A percentile compares a stretch with the other conserved stretches of the same genome.
phyloP scores from a whole-genome alignment of 2,797 vertebrate genomes.

The Cetoscarus ocellatus region DNA sequence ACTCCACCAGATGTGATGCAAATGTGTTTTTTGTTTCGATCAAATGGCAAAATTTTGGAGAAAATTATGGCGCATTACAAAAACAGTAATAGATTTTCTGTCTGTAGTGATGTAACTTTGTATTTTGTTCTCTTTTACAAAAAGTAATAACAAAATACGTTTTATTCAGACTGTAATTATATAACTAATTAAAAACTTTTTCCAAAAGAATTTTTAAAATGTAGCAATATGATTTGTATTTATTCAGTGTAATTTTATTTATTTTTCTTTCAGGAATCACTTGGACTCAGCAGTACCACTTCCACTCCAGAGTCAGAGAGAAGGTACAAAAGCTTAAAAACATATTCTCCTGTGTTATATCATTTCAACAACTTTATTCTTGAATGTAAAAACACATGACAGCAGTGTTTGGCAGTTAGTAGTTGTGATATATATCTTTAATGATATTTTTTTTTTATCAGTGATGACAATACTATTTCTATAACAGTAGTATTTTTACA shows the following conservation, averaged over 20 bases:
- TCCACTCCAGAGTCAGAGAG: constrained; percentile 94
- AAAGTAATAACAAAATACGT: not conserved
- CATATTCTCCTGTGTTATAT: not conserved
- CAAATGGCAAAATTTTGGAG: too few relatives aligned
- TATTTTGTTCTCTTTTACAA: not conserved
- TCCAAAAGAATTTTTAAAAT: not conserved
- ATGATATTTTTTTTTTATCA: too few relatives aligned
- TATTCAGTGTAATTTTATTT: not conserved
- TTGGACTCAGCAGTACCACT: constrained; percentile 87
- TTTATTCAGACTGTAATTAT: not conserved
- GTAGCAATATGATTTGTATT: not conserved
- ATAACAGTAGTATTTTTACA: too few relatives aligned
- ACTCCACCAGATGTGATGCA: too few relatives aligned
- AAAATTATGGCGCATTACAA: too few relatives aligned
- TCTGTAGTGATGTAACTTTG: not conserved
- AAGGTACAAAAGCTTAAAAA: constrained; percentile 84
- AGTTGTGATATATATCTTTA: too few relatives aligned
- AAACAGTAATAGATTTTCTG: too few relatives aligned
- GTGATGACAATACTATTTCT: too few relatives aligned
- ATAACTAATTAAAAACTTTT: not conserved
- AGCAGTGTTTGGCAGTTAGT: too few relatives aligned
- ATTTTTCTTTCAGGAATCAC: constrained; percentile 86
- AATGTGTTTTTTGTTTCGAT: too few relatives aligned
- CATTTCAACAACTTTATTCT: not conserved
- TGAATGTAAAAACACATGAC: not conserved